These are phyloP conservation scores for Hylomyscus alleni DNA, from an alignment of 2,797 vertebrate genomes.

Conservation along the genomic window DNA sequence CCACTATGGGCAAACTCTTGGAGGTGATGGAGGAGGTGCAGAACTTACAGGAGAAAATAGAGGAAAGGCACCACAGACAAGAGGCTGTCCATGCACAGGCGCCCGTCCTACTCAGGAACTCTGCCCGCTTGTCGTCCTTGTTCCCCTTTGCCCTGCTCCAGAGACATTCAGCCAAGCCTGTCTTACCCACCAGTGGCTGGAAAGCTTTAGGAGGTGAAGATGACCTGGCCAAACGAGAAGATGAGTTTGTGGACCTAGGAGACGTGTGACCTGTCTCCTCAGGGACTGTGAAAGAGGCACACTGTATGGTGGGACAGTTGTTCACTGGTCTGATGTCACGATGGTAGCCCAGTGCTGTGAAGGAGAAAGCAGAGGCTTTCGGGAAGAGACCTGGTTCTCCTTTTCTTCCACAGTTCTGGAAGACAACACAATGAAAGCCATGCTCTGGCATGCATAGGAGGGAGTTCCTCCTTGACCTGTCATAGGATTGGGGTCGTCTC, in stretches of 20 bases:
- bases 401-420: background rate
- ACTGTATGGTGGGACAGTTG: background rate
- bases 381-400: slow-evolving; percentile 67
- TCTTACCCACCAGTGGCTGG: slow-evolving; percentile 91
- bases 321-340: background rate
- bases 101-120: slow-evolving; percentile 83
- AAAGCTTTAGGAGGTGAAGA: slow-evolving; percentile 91
- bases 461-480: slow-evolving; percentile 43
- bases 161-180: slow-evolving; percentile 90
- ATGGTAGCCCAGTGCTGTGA: background rate
- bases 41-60: slow-evolving; percentile 89
- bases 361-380: slow-evolving; percentile 6
- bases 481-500: background rate
- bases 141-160: slow-evolving; percentile 92
- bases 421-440: slow-evolving; percentile 63
- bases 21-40: slow-evolving; percentile 92
- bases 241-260: slow-evolving; percentile 90
- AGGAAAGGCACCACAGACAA: slow-evolving; percentile 80
- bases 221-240: slow-evolving; percentile 91
- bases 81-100: slow-evolving; percentile 61
- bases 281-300: background rate
- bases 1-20: slow-evolving; percentile 89
- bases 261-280: slow-evolving; percentile 74
- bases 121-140: slow-evolving; percentile 91
- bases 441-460: slow-evolving; percentile 39